Base-by-base conservation (phyloP, 92 coral and sea anemone genomes). In the Zoanthus solanderi region DNA sequence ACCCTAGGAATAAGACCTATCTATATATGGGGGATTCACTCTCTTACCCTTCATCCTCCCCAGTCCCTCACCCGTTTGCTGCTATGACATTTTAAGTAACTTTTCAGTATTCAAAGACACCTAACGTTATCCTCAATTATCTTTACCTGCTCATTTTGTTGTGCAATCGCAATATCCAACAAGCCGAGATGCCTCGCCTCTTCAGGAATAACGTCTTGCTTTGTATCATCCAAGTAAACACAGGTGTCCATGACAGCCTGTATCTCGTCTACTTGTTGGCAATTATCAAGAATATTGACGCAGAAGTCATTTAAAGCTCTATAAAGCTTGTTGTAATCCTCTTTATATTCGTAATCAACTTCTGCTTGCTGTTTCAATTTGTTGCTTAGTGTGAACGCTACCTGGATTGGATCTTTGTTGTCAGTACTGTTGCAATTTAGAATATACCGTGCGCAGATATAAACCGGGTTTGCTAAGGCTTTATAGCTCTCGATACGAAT, bases 401-500 rank as follows among this genome's bases (percentile, higher is more conserved):
- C 16, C 15, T 72, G 77, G 77, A 72, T 72, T 14, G 77, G 77
- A 72, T 72, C 77, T 72, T 72, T 72, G 53, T 12, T 14, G 56
- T 29, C 4, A 42, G 29, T 29, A 12, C 37, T 42, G 42, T 69
- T 30, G 45, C 6, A 2, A 23, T 42, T 79, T 12, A 79, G 15
- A 11, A 79, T 60, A 42, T 60, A 79, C 54, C 58, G 84, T 61
- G 84, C 72, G 18, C 31, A 42, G 84, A 60, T 79, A 9, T 79
- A 79, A 32, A 58, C 56, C n/a, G 84, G 84, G 54, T 42, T 79
- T 60, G 84, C 61, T 45, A 79, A 61, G 6, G 84, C 73, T 60
- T 37, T 61, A 56, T 79, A 79, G 72, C 84, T 79, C 31, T 79
- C 84, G 32, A 79, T 58, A n/a, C 84, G 84, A 28, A 79, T 44